phyloP scores from a whole-genome alignment of 2,113 vertebrate genomes.

The Pleuronectes platessa region DNA sequence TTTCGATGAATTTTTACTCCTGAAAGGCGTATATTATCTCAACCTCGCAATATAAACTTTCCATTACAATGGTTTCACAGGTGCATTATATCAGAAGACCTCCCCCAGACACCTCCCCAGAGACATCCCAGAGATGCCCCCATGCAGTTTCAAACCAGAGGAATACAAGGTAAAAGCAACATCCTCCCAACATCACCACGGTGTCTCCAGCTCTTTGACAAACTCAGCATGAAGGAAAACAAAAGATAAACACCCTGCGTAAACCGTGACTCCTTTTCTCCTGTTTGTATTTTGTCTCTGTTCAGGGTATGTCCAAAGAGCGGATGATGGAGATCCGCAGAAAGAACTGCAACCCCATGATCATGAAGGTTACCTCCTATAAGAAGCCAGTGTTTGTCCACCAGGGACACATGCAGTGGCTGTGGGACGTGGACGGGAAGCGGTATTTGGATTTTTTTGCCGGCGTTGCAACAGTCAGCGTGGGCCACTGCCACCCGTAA shows the following conservation, averaged over 20 bases:
- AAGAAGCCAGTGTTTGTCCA: constrained; percentile 88
- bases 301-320: constrained; percentile 82
- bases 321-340: constrained; percentile 83
- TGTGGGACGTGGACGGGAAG: constrained; percentile 90
- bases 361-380: constrained; percentile 80
- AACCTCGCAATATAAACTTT: not conserved
- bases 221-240: not conserved
- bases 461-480: constrained; percentile 91
- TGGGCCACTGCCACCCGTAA: constrained; percentile 98
- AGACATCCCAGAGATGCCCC: constrained; percentile 85
- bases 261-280: not conserved
- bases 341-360: constrained; percentile 80
- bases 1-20: too few relatives aligned
- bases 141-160: constrained; percentile 87
- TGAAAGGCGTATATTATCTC: too few relatives aligned
- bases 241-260: not conserved
- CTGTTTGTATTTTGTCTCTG: not conserved
- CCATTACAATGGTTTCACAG: constrained; percentile 54
- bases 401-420: constrained; percentile 95
- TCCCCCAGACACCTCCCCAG: constrained; percentile 55
- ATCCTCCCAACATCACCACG: not conserved
- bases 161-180: constrained; percentile 84
- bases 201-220: not conserved
- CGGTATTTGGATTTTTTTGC: constrained; percentile 95
- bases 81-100: constrained; percentile 77